Percentiles rank a stretch among this genome's conserved stretches.
These are phyloP conservation scores for Campopleginae sp. DNA, from an alignment of 2,888 invertebrate species.

Conservation along the genomic window DNA sequence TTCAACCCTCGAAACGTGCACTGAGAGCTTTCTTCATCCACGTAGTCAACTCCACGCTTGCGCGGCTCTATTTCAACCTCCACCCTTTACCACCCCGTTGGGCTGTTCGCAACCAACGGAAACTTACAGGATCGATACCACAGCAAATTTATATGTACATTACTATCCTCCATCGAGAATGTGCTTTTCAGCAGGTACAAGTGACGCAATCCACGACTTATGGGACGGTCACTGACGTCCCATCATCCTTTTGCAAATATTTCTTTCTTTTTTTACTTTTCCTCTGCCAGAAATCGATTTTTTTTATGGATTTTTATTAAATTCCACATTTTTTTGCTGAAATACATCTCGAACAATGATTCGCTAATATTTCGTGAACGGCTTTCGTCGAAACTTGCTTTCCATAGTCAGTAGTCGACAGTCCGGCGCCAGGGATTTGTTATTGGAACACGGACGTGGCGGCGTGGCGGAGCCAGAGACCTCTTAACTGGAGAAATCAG, in stretches of 20 bases:
- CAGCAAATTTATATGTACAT: not conserved
- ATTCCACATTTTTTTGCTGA: not conserved
- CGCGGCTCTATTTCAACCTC: not conserved
- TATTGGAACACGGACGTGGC: not conserved
- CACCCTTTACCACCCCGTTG: not conserved
- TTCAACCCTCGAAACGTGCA: not conserved
- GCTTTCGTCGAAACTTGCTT: not conserved
- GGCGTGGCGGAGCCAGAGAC: not conserved
- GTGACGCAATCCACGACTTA: slow-evolving; percentile 56
- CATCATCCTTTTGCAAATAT: slow-evolving; percentile 12
- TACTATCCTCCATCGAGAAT: not conserved
- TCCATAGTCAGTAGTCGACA: slow-evolving; percentile 3
- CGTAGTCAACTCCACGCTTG: not conserved
- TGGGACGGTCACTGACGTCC: slow-evolving; percentile 41
- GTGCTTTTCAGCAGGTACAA: not conserved
- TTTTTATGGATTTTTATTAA: not conserved
- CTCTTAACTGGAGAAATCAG: not conserved
- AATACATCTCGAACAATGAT: not conserved
- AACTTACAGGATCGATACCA: slow-evolving; percentile 11
- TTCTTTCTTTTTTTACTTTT: slow-evolving; percentile 5
- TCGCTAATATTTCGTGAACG: not conserved
- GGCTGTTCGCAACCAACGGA: not conserved
- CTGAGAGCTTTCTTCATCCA: not conserved
- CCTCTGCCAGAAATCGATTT: not conserved
- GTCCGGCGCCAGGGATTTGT: slow-evolving; percentile 18